Percentiles rank a stretch among this genome's conserved stretches.
These are phyloP conservation scores for Hucho hucho DNA, from an alignment of 2,113 vertebrate genomes.

Conservation along the genomic window DNA sequence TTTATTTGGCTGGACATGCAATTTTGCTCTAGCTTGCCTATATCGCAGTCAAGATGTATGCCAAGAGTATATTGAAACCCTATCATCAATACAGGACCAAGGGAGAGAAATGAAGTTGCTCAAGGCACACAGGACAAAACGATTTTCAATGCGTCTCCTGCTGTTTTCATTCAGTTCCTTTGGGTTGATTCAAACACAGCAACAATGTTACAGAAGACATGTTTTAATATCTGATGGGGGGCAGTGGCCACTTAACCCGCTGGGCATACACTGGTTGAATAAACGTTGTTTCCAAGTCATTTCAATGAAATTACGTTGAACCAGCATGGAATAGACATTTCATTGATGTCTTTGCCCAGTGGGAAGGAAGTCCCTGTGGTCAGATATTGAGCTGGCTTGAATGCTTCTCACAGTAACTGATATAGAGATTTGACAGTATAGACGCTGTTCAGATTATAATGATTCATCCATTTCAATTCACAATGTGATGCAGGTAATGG, in stretches of 20 bases:
- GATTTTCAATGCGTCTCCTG: neutral
- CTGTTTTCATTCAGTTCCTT: neutral
- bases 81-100: neutral
- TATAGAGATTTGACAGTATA: neutral
- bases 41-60: neutral
- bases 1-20: neutral
- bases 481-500: neutral
- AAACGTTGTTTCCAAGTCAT: no score
- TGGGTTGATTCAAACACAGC: neutral
- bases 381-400: slow-evolving; percentile 6
- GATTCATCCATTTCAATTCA: neutral
- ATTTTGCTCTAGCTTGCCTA: neutral
- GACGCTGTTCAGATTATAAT: neutral
- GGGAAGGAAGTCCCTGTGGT: neutral
- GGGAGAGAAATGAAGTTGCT: neutral
- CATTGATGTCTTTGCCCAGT: no score
- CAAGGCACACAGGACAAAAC: neutral
- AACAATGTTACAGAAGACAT: neutral
- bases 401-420: neutral
- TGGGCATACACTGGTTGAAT: no score
- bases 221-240: neutral
- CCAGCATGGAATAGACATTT: no score
- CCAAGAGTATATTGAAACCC: neutral
- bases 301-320: no score
- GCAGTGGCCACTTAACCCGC: neutral